phyloP scores from a whole-genome alignment of 2,113 vertebrate species.

The Zapus hudsonius region DNA sequence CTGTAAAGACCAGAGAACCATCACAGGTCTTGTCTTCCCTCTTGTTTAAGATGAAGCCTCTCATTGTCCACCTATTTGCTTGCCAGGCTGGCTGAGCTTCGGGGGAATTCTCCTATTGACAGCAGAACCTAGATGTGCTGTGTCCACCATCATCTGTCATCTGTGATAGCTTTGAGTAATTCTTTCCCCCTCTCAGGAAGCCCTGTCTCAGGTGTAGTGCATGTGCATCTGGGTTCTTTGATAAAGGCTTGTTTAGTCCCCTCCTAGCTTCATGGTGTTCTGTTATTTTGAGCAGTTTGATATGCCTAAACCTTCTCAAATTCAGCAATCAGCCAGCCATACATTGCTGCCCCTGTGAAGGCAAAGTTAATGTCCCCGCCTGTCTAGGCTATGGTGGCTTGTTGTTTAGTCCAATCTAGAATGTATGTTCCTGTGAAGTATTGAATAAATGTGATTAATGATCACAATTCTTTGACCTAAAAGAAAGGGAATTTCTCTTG shows the following conservation, averaged over 20 bases:
- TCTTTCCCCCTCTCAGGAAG: no score
- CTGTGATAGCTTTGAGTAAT: background rate
- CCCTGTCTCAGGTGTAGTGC: no score
- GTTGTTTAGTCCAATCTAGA: background rate
- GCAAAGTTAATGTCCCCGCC: background rate
- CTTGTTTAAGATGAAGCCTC: no score
- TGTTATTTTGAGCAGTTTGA: rapidly evolving
- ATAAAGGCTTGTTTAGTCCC: background rate
- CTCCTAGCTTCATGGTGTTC: background rate
- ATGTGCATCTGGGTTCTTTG: background rate
- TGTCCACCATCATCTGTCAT: no score
- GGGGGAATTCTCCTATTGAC: background rate
- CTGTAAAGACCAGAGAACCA: no score
- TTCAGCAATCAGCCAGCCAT: background rate
- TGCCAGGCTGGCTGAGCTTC: background rate
- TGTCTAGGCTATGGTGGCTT: background rate
- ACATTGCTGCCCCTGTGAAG: background rate
- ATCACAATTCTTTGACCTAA: background rate
- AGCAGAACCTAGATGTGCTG: background rate
- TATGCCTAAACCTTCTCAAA: background rate
- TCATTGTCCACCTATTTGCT: no score
- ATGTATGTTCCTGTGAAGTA: background rate
- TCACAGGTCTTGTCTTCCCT: no score
- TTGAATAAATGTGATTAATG: background rate
- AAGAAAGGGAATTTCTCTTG: background rate